Percentiles rank a stretch among this genome's conserved stretches.
phyloP scores from a whole-genome alignment of 2,888 invertebrate genomes.

The Mycalesis mineus region DNA sequence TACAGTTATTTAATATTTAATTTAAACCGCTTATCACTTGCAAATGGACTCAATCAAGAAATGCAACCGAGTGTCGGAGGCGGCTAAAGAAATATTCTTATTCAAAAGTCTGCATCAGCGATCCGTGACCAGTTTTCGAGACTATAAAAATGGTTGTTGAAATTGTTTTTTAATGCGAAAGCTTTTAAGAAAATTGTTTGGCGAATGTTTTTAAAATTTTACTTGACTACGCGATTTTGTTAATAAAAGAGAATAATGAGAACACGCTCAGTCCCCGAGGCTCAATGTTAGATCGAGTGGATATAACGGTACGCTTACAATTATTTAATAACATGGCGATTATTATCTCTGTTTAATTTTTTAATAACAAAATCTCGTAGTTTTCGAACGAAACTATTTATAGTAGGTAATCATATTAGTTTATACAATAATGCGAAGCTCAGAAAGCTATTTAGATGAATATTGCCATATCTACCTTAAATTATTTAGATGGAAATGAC shows the following conservation, averaged over 20 bases:
- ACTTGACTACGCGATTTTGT: neutral
- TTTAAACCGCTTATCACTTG: conserved; percentile 28
- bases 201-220: neutral
- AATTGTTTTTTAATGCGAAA: conserved; percentile 23
- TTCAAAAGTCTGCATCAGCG: conserved; percentile 56
- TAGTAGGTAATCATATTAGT: too few species aligned
- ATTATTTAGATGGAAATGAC: too few species aligned
- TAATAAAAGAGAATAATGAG: neutral
- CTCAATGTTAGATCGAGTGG: neutral
- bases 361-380: too few species aligned
- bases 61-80: conserved; percentile 43
- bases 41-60: conserved; percentile 28
- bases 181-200: conserved; percentile 16
- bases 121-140: conserved; percentile 54
- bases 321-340: too few species aligned
- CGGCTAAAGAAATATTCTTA: conserved; percentile 63
- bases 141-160: conserved; percentile 26
- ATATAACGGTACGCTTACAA: too few species aligned
- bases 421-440: too few species aligned
- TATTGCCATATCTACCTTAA: too few species aligned
- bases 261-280: neutral
- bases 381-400: too few species aligned
- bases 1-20: too few species aligned
- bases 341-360: too few species aligned
- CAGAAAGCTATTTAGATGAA: too few species aligned